Evolutionary conservation across 2,797 vertebrate genomes (phyloP), one percentile per base, ranked within the genome.

Genomic region (Scarus forsteni): DNA sequence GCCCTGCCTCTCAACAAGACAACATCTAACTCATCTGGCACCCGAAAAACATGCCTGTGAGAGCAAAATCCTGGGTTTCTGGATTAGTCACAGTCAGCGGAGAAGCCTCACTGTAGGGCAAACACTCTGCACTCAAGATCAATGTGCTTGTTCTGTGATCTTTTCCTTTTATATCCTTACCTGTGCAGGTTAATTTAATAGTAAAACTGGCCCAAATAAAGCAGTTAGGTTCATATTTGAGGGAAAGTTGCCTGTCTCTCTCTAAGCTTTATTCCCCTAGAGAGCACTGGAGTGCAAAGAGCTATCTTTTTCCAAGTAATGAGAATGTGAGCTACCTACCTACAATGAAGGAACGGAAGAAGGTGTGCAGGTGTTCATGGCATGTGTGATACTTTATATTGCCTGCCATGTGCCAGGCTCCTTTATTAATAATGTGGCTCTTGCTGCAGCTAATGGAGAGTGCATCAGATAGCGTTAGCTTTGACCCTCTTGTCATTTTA

Each of bases 1-100:
- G 75, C 45, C 79, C 83, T 68, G 75, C 83, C 84, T 89, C 81
- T 79, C 84, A 62, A 87, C 89, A 81, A 85, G 85, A 82, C 88
- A 78, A 80, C 85, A 83, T 85, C 75, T 40, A 77, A 80, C 77
- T 89, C 85, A 81, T 79, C 85, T 89, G 84, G 77, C 82, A 75
- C 71, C 77, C 75, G 68, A 80, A 27, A 54, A 87, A 75, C 71
- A 70, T 77, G 81, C 63, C 57, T 44, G 34, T 56, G 76, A 79
- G 54, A 85, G 56, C 75, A 81, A 77, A 85, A 84, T 77, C 81
- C 57, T 27, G 53, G 64, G 45, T 75, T 49, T 14, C 46, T 55
- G 69, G 78, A 72, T 82, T 79, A 73, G 77, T 56, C 51, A 59
- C 54, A 11, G 64, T 58, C 63, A 15, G 16, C 55, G 60, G 70